Conservation (phyloP, 2,113 vertebrate species). For the Anser cygnoides region DNA sequence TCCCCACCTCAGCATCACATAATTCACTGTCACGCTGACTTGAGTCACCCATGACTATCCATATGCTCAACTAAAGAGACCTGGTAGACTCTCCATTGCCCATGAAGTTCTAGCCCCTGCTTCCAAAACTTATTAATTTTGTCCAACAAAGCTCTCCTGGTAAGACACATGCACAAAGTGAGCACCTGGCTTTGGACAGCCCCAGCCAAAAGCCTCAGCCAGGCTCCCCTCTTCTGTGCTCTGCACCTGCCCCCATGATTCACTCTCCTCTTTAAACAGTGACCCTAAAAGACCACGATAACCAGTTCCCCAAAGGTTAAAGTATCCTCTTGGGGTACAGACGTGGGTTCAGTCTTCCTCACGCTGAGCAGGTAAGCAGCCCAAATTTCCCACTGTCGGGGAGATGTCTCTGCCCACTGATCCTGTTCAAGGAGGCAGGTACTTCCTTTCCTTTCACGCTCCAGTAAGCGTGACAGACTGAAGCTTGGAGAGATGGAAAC, state of each 20-base stretch:
- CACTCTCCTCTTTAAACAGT: not conserved
- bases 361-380: accelerated
- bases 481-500: not conserved
- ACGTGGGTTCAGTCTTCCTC: not conserved
- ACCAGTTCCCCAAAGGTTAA: not conserved
- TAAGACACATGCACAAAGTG: not conserved
- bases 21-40: not conserved
- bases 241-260: not conserved
- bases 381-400: not conserved
- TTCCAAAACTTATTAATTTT: not conserved
- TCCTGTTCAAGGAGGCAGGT: not conserved
- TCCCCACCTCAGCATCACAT: not conserved
- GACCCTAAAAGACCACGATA: not conserved
- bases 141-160: not conserved
- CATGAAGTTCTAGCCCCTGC: not conserved
- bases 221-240: not conserved
- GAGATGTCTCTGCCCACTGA: not conserved
- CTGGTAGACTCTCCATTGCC: not conserved
- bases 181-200: not conserved
- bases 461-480: not conserved
- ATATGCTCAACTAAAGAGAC: not conserved
- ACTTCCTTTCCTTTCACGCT: not conserved
- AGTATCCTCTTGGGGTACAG: not conserved
- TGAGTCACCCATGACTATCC: not conserved
- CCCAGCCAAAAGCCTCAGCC: not conserved